These are phyloP conservation scores for Aphidius gifuensis DNA, from an alignment of 1,140 invertebrate species.

Conservation along the genomic window DNA sequence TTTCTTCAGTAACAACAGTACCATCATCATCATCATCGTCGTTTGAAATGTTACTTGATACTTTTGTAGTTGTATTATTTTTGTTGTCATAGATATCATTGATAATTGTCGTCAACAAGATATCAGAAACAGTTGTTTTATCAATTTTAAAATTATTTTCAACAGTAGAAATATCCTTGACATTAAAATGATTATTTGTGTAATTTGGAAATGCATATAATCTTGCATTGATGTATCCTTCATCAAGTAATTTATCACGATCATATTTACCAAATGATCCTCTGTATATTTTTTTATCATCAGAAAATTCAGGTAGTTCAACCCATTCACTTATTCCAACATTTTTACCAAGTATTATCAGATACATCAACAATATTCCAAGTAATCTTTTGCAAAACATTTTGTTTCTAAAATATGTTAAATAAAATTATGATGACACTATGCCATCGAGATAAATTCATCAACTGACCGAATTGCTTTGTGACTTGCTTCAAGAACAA, in stretches of 20 bases:
- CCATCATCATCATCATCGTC: constrained; percentile 7
- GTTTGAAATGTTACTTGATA: background rate
- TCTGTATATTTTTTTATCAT: constrained; percentile 42
- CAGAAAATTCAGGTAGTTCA: constrained; percentile 48
- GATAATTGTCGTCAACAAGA: background rate
- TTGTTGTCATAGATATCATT: background rate
- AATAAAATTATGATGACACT: background rate
- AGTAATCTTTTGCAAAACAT: background rate
- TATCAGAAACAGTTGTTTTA: background rate
- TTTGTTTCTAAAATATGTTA: background rate
- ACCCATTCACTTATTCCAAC: constrained; percentile 38
- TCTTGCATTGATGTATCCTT: background rate
- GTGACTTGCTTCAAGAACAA: constrained; percentile 3
- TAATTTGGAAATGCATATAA: background rate
- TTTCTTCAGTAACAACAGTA: background rate
- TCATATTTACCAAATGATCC: constrained; percentile 3
- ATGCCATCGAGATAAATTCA: background rate
- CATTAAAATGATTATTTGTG: background rate
- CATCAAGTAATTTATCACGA: background rate
- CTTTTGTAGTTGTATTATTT: background rate
- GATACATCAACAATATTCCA: constrained; percentile 6
- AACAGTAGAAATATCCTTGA: background rate
- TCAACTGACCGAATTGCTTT: constrained; percentile 25
- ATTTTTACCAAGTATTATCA: constrained; percentile 20
- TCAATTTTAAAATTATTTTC: background rate